Percentiles rank a stretch among this genome's conserved stretches.
Conservation (phyloP, 2,113 vertebrate genomes). For the Planiliza haematocheilus region DNA sequence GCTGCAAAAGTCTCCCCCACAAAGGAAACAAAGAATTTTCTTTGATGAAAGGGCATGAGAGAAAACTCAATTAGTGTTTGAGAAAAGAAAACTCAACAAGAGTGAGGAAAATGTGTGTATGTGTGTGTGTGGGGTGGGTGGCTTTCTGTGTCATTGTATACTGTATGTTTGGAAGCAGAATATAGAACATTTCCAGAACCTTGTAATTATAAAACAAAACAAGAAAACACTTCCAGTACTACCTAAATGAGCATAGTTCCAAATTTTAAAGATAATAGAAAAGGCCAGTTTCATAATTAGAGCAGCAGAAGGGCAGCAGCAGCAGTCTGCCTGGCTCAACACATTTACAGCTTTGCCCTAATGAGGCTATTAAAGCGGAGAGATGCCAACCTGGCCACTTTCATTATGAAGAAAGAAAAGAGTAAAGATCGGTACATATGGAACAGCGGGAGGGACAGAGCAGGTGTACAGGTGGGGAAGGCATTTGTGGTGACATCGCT, state of each 20-base stretch:
- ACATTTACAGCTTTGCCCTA: conserved; percentile 60
- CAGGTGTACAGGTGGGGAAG: conserved; percentile 28
- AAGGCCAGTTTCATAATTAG: conserved; percentile 43
- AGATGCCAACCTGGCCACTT: conserved; percentile 48
- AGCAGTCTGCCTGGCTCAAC: conserved; percentile 18
- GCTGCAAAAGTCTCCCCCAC: conserved; percentile 36
- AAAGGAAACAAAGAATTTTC: conserved; percentile 51
- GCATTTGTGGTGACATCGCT: conserved; percentile 17
- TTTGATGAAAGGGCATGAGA: conserved; percentile 56
- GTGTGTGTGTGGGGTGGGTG: not conserved
- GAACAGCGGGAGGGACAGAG: conserved; percentile 22
- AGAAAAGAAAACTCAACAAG: conserved; percentile 37
- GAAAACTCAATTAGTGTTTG: conserved; percentile 57
- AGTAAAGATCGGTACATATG: conserved; percentile 11
- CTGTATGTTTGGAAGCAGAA: not conserved
- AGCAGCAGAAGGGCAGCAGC: conserved; percentile 48
- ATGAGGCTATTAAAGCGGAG: conserved; percentile 68
- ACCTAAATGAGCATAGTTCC: conserved; percentile 1
- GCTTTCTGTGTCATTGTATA: not conserved
- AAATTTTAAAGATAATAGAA: conserved; percentile 18
- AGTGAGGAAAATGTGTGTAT: conserved; percentile 10
- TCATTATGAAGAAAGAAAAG: conserved; percentile 38
- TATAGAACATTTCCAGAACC: not conserved
- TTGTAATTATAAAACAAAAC: no score
- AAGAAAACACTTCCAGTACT: conserved; percentile 5